A percentile compares a stretch with the other conserved stretches of the same genome.
Conservation (phyloP, 2,113 vertebrate species). For the Rhodinocichla rosea region DNA sequence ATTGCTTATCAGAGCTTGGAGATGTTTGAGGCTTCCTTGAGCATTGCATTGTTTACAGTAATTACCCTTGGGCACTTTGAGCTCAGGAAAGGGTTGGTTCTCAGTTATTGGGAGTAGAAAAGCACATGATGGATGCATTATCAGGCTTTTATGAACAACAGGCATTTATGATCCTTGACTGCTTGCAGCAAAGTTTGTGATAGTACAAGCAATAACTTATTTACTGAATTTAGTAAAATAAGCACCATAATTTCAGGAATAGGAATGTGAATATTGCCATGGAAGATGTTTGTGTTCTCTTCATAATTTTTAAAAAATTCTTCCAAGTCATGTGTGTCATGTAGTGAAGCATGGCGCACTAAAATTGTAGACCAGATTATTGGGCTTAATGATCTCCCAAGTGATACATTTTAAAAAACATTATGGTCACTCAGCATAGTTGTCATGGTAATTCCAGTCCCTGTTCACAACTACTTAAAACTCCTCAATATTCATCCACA, state of each 20-base stretch:
- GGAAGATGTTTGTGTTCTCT: background rate
- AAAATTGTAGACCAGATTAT: background rate
- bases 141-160: background rate
- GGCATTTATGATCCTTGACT: background rate
- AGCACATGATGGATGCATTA: background rate
- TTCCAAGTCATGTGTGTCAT: background rate
- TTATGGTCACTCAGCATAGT: background rate
- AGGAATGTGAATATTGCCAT: background rate
- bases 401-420: background rate
- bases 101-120: background rate
- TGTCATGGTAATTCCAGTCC: background rate
- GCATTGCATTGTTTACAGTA: background rate
- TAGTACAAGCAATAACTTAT: background rate
- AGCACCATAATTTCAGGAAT: background rate
- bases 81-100: background rate
- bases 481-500: background rate
- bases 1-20: background rate
- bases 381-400: background rate
- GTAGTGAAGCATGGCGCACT: background rate
- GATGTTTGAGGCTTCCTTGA: background rate
- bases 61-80: background rate
- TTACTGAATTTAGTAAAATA: background rate
- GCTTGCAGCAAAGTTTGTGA: background rate
- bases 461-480: background rate
- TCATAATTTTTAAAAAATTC: background rate